Evolutionary conservation across 2,888 invertebrate genomes (phyloP), one percentile per base, ranked within the genome.

Genomic region (Litoditis marina): DNA sequence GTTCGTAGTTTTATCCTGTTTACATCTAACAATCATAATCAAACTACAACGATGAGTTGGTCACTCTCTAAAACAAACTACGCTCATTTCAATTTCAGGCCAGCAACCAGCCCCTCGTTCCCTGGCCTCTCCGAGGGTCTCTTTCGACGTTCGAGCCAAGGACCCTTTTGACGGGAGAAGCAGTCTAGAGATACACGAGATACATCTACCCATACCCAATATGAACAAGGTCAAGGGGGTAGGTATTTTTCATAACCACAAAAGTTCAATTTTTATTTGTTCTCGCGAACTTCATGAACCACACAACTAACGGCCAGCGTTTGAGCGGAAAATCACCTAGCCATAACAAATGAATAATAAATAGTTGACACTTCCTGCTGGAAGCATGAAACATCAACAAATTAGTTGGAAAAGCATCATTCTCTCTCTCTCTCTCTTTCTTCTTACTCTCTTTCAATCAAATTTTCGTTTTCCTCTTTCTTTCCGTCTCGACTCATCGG

Each of bases 61-160:
- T n/a, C n/a, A 4, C n/a, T 42, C 22, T 42, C 42, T 5, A 22
- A 49, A 32, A 1, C n/a, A 6, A 55, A 25, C 27, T n/a, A n/a
- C 36, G 39, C 16, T 2, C 31, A 8, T 25, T 7, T 2, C 8
- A 1, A 1, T 58, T 59, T 34, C 39, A 59, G 59, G n/a, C n/a
- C n/a, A 59, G 7, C 51, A 59, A 19, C 61, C 61, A 1, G 39
- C 47, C 11, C 19, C 36, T 6, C 54, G 61, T 32, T 54, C 31
- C 27, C 27, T 61, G 25, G 34, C 56, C 11, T 60, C 65, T 47
- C 67, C 66, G 11, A 66, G 71, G 28, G 64, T 66, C 51, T 67
- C 65, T 11, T 61, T 68, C 36, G 71, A 71, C 34, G 67, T 69
- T 28, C 65, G 65, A 42, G 66, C 66, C 7, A 68, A 68, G 52